Conservation (phyloP, 2,113 vertebrate species). For the Neodontobutis hainanensis region DNA sequence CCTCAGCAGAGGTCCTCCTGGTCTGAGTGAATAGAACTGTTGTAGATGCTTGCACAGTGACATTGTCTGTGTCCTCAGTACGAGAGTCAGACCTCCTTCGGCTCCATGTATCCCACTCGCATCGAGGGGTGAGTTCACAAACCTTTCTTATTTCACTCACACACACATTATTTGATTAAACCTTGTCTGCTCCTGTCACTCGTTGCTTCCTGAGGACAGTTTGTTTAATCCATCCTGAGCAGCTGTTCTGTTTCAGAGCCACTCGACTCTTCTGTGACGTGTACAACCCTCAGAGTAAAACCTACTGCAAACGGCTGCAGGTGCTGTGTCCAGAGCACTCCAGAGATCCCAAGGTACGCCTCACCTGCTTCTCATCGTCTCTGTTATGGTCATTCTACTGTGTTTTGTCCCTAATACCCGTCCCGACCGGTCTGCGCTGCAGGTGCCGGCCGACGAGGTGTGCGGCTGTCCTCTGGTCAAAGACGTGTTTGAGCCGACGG, state of each 20-base stretch:
- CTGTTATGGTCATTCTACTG: too few relatives aligned
- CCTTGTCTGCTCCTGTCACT: too few relatives aligned
- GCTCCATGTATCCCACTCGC: conserved; percentile 92
- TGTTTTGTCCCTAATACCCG: not conserved
- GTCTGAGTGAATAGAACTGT: too few relatives aligned
- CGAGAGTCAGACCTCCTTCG: conserved; percentile 92
- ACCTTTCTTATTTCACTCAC: too few relatives aligned
- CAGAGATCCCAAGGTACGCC: conserved; percentile 87
- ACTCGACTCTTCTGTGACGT: conserved; percentile 85
- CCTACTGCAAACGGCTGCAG: conserved; percentile 91
- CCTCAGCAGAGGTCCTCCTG: too few relatives aligned
- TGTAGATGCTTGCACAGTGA: not conserved
- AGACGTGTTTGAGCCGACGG: conserved; percentile 87
- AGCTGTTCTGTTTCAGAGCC: conserved; percentile 70
- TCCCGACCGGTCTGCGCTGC: not conserved
- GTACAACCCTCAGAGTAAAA: conserved; percentile 92
- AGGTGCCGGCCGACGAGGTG: conserved; percentile 88
- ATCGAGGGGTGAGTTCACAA: conserved; percentile 87
- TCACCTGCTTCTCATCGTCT: too few relatives aligned
- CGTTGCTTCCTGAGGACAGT: too few relatives aligned
- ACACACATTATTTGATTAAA: too few relatives aligned
- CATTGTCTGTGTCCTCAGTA: conserved; percentile 74
- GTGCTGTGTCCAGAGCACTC: conserved; percentile 92
- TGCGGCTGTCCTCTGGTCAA: conserved; percentile 89
- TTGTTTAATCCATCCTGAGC: too few relatives aligned